Evolutionary conservation across 2,888 invertebrate species (phyloP), one percentile per base, ranked within the genome.

Genomic region (Ichneumoninae sp.): DNA sequence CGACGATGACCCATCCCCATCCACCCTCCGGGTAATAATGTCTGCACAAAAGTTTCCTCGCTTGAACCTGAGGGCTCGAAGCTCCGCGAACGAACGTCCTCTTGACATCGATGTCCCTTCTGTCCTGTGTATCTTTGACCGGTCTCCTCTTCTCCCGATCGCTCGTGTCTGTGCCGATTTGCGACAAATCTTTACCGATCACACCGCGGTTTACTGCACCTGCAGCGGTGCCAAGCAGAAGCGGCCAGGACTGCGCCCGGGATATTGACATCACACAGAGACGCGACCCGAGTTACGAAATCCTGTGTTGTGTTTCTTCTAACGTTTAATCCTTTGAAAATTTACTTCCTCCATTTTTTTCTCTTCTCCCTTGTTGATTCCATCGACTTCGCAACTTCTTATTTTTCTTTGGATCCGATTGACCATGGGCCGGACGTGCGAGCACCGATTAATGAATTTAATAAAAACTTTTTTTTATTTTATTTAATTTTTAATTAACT

Each of bases 11-110:
- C 97, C 97, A 98, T 19, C 98, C 97, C 97, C 97, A 98, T 16
- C 97, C 97, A 3, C 97, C 97, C 94, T 98, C 98, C 3, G 97
- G 97, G 93, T 97, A 97, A 94, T 97, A 97, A 89, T 97, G 96
- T 47, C 96, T 95, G 80, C 96, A 96, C 66, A 96, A 94, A 66
- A 96, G 95, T 74, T 96, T 94, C 10, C 96, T 95, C 0, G 96
- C 96, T 63, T 96, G 95, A 60, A 96, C 95, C 85, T 95, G 95
- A 69, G 95, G 66, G 90, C 90, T 83, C 44, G 85, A 65, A 30
- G 69, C 77, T 47, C 73, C 80, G 26, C 65, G 76, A 7, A 26
- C n/a, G 40, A 60, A 36, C 44, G 73, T 69, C 6, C 50, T 68
- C n/a, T 52, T n/a, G 0, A 22, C 65, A 50, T 82, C 85, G 68